Evolutionary conservation across 2,113 vertebrate species (phyloP), one percentile per base, ranked within the genome.

Genomic region (Lucifuga dentata): DNA sequence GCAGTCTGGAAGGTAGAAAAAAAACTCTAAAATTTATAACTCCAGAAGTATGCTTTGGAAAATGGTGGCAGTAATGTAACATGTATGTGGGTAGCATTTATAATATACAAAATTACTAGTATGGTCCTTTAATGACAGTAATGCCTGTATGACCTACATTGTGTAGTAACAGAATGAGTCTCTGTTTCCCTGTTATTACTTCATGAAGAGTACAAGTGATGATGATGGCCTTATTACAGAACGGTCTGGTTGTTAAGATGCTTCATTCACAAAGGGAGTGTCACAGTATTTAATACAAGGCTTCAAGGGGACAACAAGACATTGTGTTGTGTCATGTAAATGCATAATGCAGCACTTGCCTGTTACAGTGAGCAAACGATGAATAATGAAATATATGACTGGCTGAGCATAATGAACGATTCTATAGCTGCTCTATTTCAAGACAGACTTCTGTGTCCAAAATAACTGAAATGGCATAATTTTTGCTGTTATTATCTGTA

Each of bases 141-240:
- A 80, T 77, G 59, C 58, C 81, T 78, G 55, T 57, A 84, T 83
- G 81, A 82, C 80, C 85, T 19, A 86, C 75, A 89, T 87, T 29
- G 60, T 81, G 77, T 33, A 71, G 26, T 21, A 65, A 55, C 11
- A 78, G 39, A 50, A 46, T 60, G 29, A 76, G 53, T 43, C 23
- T 8, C 19, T 29, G 26, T 7, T 29, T n/a, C 23, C 38, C 36
- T 9, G n/a, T 23, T 13, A 39, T 6, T 38, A 19, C 20, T 15
- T 11, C 20, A n/a, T n/a, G n/a, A n/a, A n/a, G n/a, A n/a, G n/a
- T n/a, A n/a, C n/a, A n/a, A n/a, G n/a, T n/a, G n/a, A n/a, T n/a
- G n/a, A n/a, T n/a, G n/a, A n/a, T n/a, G n/a, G n/a, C n/a, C n/a
- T 19, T 13, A 15, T 16, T 3, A 43, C 8, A 4, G 39, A 51